Percentiles rank a stretch among this genome's conserved stretches.
Evolutionary conservation across 2,113 vertebrate genomes (phyloP).

Genomic region (Apistogramma diplotaenia): DNA sequence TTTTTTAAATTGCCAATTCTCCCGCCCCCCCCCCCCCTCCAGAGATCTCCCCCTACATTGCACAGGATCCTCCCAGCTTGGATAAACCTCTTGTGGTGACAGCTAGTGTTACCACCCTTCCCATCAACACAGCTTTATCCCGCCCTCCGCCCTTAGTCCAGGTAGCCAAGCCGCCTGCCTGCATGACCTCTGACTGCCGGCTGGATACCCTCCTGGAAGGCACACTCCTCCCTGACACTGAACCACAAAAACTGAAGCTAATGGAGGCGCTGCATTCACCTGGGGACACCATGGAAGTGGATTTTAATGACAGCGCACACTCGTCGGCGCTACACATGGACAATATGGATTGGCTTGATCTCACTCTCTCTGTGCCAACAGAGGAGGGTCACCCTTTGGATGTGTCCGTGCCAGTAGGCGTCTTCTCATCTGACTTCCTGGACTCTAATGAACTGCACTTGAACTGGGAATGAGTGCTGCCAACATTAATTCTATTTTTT

Average conservation of each 20-base stretch:
- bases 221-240: conserved; percentile 66
- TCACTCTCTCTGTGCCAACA: conserved; percentile 84
- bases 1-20: too few relatives aligned
- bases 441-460: conserved; percentile 88
- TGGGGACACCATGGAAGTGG: conserved; percentile 83
- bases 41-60: conserved; percentile 93
- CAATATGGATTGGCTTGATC: conserved; percentile 97
- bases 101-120: conserved; percentile 92
- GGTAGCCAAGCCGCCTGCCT: conserved; percentile 80
- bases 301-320: conserved; percentile 67
- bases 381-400: conserved; percentile 86
- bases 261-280: conserved; percentile 89
- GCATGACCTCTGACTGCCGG: conserved; percentile 81
- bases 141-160: conserved; percentile 90
- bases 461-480: conserved; percentile 86
- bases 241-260: conserved; percentile 76
- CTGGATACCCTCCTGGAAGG: conserved; percentile 88
- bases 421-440: conserved; percentile 85
- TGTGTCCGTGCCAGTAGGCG: conserved; percentile 69
- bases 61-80: conserved; percentile 84
- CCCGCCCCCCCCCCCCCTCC: not conserved
- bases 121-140: conserved; percentile 88
- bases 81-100: conserved; percentile 91
- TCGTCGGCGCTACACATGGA: conserved; percentile 82
- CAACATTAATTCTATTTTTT: not conserved